These are phyloP conservation scores for Myrmophylax atrothorax DNA, from an alignment of 2,113 vertebrate species.

Conservation along the genomic window DNA sequence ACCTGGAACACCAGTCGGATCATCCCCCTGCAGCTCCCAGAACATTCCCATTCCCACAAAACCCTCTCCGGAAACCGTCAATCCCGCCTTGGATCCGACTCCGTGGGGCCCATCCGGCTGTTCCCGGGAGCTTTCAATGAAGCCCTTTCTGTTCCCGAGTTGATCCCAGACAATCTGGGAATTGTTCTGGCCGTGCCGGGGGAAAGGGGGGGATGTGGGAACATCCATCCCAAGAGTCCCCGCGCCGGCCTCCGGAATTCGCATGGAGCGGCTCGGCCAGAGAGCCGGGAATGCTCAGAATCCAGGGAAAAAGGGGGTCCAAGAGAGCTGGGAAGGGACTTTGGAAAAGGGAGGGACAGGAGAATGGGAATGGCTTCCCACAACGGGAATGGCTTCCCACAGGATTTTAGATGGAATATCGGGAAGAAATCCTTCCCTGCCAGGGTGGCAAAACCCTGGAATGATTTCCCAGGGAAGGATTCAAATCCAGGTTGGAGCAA, in stretches of 20 bases:
- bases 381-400: neutral
- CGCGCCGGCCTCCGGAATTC: neutral
- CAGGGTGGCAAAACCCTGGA: neutral
- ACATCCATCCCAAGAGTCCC: constrained; percentile 41
- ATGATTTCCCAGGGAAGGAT: neutral
- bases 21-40: neutral
- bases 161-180: constrained; percentile 61
- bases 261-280: neutral
- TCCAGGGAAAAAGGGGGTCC: neutral
- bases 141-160: constrained; percentile 42
- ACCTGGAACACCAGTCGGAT: neutral
- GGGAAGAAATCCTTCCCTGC: neutral
- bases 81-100: constrained; percentile 7
- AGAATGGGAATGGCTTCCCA: neutral
- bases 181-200: constrained; percentile 39
- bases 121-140: constrained; percentile 57
- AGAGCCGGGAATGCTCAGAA: neutral
- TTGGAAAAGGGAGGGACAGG: neutral
- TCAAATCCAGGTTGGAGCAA: neutral
- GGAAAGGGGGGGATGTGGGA: constrained; percentile 29
- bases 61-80: neutral
- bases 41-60: neutral
- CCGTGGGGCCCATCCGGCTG: constrained; percentile 6
- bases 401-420: neutral
- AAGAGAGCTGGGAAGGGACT: neutral